Evolutionary conservation across 2,888 invertebrate genomes (phyloP).

Genomic region (Spisula subtruncata): DNA sequence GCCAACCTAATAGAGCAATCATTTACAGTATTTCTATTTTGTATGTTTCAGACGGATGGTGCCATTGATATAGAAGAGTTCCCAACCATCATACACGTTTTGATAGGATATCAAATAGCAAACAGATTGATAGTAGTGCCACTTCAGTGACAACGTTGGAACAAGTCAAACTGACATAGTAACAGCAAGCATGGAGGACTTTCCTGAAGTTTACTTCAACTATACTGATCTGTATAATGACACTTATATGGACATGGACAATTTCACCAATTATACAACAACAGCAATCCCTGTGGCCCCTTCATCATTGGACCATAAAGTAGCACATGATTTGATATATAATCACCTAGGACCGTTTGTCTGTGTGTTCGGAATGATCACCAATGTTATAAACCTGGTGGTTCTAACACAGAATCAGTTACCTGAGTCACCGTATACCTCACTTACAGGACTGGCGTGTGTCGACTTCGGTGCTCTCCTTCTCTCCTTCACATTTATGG

Average conservation of each 20-base stretch:
- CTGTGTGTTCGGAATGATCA: slow-evolving; percentile 84
- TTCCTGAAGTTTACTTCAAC: slow-evolving; percentile 25
- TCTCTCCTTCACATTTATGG: slow-evolving; percentile 79
- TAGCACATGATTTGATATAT: slow-evolving; percentile 72
- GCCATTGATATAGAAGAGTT: no score
- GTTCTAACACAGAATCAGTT: slow-evolving; percentile 83
- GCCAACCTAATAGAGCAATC: no score
- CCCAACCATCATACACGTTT: no score
- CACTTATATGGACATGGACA: neutral
- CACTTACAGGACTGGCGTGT: slow-evolving; percentile 84
- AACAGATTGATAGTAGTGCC: neutral
- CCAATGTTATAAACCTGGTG: slow-evolving; percentile 84
- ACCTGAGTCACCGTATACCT: slow-evolving; percentile 86
- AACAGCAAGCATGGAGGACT: slow-evolving; percentile 21
- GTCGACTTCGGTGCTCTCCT: slow-evolving; percentile 82
- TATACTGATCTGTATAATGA: slow-evolving; percentile 4
- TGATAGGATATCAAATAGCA: no score
- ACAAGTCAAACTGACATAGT: neutral
- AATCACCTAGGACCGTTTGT: slow-evolving; percentile 81
- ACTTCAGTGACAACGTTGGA: neutral
- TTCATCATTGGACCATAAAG: slow-evolving; percentile 33
- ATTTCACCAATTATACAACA: slow-evolving; percentile 32
- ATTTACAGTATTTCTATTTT: no score
- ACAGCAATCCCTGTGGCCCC: slow-evolving; percentile 21
- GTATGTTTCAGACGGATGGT: no score